These are phyloP conservation scores for Drosophila paramelanica DNA, from an alignment of 2,888 invertebrate genomes.

Conservation along the genomic window DNA sequence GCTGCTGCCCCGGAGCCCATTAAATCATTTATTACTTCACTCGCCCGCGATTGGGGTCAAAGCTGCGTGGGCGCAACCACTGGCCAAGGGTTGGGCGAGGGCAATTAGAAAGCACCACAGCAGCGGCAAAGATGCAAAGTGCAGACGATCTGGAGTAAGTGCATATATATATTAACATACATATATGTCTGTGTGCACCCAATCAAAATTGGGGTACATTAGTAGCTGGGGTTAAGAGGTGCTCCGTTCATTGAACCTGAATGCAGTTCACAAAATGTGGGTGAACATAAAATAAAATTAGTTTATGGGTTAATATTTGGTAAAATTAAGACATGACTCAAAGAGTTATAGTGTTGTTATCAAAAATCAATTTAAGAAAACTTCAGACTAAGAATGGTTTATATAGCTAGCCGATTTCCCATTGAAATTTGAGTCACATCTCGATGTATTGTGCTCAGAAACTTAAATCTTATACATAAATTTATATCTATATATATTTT, in stretches of 20 bases:
- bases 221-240: slow-evolving; percentile 52
- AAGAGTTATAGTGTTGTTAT: no score
- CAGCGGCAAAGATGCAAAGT: slow-evolving; percentile 43
- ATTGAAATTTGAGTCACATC: slow-evolving; percentile 17
- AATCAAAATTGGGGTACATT: slow-evolving; percentile 4
- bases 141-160: slow-evolving; percentile 7
- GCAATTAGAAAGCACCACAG: slow-evolving; percentile 39
- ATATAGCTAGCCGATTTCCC: background rate
- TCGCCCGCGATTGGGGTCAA: slow-evolving; percentile 56
- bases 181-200: no score
- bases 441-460: background rate
- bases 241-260: slow-evolving; percentile 55
- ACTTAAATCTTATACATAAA: slow-evolving; percentile 6
- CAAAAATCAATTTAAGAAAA: background rate
- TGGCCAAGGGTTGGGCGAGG: slow-evolving; percentile 39
- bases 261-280: background rate
- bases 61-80: slow-evolving; percentile 45
- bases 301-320: background rate
- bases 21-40: slow-evolving; percentile 56
- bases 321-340: no score
- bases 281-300: background rate
- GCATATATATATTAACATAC: slow-evolving; percentile 14
- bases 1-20: slow-evolving; percentile 32
- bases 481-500: slow-evolving; percentile 24
- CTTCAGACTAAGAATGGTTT: background rate